Conservation (phyloP, 2,113 vertebrate genomes). For the Rhabdomys dilectus region DNA sequence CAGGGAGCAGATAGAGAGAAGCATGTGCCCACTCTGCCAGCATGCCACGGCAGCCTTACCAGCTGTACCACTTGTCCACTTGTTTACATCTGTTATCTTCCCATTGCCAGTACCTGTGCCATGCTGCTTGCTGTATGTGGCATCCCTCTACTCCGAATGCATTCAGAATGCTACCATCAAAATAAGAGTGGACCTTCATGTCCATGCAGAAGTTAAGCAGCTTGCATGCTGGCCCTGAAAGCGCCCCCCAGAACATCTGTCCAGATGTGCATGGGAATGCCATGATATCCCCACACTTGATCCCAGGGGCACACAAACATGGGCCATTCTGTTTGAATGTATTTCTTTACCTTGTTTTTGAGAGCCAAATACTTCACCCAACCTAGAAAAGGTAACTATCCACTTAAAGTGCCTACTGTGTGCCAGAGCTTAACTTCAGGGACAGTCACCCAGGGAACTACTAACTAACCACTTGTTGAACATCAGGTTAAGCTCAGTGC, state of each 20-base stretch:
- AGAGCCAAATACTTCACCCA: slow-evolving; percentile 16
- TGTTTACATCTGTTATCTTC: neutral
- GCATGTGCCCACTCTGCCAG: neutral
- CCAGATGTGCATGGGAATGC: neutral
- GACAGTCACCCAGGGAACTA: slow-evolving; percentile 57
- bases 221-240: neutral
- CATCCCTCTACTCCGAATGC: neutral
- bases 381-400: neutral
- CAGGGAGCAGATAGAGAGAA: neutral
- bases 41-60: rapidly evolving
- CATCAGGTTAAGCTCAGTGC: neutral
- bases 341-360: neutral
- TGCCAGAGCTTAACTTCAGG: slow-evolving; percentile 61
- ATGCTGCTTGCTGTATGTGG: rapidly evolving
- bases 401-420: slow-evolving; percentile 69
- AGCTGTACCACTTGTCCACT: neutral
- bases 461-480: slow-evolving; percentile 41
- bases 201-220: neutral
- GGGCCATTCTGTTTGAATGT: neutral
- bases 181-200: neutral
- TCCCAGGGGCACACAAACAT: neutral
- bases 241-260: neutral
- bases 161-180: neutral
- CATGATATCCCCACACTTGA: neutral
- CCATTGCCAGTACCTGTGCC: neutral